Evolutionary conservation across 2,888 invertebrate species (phyloP).

Genomic region (Synanthedon formicaeformis): DNA sequence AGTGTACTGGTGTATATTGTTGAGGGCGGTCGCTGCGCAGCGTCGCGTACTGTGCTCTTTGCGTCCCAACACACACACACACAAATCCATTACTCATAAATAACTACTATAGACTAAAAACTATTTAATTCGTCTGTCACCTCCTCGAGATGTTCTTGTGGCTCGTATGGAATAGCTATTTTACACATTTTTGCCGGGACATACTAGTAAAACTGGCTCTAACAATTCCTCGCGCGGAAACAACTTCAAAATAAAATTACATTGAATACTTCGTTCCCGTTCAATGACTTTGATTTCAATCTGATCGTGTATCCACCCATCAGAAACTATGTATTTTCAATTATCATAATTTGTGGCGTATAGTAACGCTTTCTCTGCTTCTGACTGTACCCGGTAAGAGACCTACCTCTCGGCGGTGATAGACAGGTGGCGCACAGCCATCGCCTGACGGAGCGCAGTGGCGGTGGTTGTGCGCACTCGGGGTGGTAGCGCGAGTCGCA

Average conservation of each 20-base stretch:
- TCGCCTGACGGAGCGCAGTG: slow-evolving; percentile 52
- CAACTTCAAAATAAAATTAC: too few species aligned
- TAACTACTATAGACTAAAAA: not conserved
- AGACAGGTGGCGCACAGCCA: slow-evolving; percentile 68
- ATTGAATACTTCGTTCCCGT: too few species aligned
- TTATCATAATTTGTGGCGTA: too few species aligned
- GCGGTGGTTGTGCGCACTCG: slow-evolving; percentile 76
- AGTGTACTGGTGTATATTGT: slow-evolving; percentile 76
- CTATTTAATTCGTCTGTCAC: too few species aligned
- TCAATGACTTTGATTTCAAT: too few species aligned
- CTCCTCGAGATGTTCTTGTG: too few species aligned
- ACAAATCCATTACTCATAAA: not conserved
- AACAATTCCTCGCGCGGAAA: too few species aligned
- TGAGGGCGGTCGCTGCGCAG: slow-evolving; percentile 73
- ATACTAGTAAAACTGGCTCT: not conserved
- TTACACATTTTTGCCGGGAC: too few species aligned
- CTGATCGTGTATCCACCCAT: too few species aligned
- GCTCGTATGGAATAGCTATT: too few species aligned
- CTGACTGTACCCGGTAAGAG: not conserved
- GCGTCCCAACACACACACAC: slow-evolving; percentile 6
- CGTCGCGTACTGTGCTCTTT: slow-evolving; percentile 68
- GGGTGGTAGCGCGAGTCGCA: slow-evolving; percentile 77
- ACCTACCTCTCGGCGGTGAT: slow-evolving; percentile 13
- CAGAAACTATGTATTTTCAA: too few species aligned
- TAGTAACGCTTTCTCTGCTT: not conserved